Evolutionary conservation across 1,140 invertebrate species (phyloP).

Genomic region (Drosophila rhopaloa): DNA sequence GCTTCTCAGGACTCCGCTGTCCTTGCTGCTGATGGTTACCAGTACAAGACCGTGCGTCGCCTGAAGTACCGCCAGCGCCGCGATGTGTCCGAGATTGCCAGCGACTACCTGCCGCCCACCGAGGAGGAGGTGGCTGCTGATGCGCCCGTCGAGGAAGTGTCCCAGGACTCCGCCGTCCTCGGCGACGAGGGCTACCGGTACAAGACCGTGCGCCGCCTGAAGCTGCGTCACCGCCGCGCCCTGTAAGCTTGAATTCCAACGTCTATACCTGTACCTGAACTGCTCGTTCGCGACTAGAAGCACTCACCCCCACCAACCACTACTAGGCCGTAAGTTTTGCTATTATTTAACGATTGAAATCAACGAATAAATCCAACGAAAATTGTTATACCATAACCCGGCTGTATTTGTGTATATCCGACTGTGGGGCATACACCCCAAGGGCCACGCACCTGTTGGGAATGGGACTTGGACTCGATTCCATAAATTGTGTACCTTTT

Average conservation of each 20-base stretch:
- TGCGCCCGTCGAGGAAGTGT: slow-evolving; percentile 42
- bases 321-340: slow-evolving; percentile 71
- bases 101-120: slow-evolving; percentile 57
- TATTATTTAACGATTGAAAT: slow-evolving; percentile 80
- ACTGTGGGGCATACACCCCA: slow-evolving; percentile 17
- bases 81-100: slow-evolving; percentile 60
- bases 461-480: slow-evolving; percentile 52
- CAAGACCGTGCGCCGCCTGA: slow-evolving; percentile 76
- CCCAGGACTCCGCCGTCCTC: slow-evolving; percentile 62
- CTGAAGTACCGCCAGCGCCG: slow-evolving; percentile 60
- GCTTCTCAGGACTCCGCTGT: slow-evolving; percentile 51
- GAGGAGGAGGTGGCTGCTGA: slow-evolving; percentile 52
- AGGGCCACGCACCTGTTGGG: slow-evolving; percentile 38
- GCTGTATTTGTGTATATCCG: slow-evolving; percentile 4
- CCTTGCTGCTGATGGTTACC: slow-evolving; percentile 55
- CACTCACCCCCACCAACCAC: slow-evolving; percentile 50
- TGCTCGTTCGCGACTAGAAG: slow-evolving; percentile 59
- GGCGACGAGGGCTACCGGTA: slow-evolving; percentile 67
- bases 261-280: slow-evolving; percentile 31
- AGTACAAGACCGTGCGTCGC: slow-evolving; percentile 66
- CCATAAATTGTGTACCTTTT: slow-evolving; percentile 82
- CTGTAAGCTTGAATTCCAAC: slow-evolving; percentile 40
- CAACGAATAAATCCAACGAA: slow-evolving; percentile 75
- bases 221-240: slow-evolving; percentile 73
- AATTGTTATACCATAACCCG: slow-evolving; percentile 68